phyloP scores from a whole-genome alignment of 2,797 vertebrate species.

The Fundulus diaphanus region DNA sequence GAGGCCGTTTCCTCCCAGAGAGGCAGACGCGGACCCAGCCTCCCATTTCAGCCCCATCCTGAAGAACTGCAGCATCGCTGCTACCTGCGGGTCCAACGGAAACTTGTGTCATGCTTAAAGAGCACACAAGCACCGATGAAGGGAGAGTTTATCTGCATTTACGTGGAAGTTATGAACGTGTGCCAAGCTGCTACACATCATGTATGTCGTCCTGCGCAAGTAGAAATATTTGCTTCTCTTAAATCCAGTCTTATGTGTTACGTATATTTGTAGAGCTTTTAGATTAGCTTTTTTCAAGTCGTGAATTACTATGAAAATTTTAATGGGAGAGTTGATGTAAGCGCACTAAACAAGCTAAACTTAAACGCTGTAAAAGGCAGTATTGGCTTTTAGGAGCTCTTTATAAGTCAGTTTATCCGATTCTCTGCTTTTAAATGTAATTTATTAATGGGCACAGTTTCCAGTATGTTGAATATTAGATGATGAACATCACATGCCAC shows the following conservation, averaged over 20 bases:
- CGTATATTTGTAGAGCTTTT: constrained; percentile 30
- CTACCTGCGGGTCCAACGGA: constrained; percentile 86
- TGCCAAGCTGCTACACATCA: constrained; percentile 25
- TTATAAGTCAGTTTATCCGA: background rate
- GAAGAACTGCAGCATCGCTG: constrained; percentile 91
- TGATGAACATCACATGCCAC: background rate
- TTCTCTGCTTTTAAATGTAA: background rate
- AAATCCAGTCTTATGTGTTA: constrained; percentile 46
- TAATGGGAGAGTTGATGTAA: constrained; percentile 33
- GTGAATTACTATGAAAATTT: constrained; percentile 40
- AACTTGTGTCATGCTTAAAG: constrained; percentile 85
- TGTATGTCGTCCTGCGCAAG: constrained; percentile 20
- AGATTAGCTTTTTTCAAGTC: constrained; percentile 24
- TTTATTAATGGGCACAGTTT: background rate
- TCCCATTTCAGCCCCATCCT: constrained; percentile 90
- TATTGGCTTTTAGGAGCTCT: background rate
- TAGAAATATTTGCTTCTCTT: constrained; percentile 30
- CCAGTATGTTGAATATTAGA: background rate
- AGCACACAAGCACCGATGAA: constrained; percentile 80
- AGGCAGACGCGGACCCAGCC: constrained; percentile 68
- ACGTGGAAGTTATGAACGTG: constrained; percentile 28
- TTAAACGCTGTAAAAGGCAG: constrained; percentile 23
- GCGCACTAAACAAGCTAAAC: constrained; percentile 34
- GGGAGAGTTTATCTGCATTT: constrained; percentile 64
- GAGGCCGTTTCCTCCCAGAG: constrained; percentile 96